phyloP scores from a whole-genome alignment of 2,113 vertebrate species.

The Alligator sinensis region DNA sequence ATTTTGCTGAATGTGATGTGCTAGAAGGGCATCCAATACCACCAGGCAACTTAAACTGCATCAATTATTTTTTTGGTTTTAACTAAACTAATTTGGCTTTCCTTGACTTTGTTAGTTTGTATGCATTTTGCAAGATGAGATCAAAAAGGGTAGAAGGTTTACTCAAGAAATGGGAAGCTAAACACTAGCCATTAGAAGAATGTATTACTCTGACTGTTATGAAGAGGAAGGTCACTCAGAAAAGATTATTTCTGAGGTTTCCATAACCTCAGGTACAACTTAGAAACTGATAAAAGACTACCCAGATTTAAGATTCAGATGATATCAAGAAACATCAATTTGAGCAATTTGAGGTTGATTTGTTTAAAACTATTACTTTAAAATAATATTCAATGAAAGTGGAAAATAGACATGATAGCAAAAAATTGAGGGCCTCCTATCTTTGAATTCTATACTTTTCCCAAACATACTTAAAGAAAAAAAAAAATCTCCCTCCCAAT shows the following conservation, averaged over 20 bases:
- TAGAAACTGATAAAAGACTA: background rate
- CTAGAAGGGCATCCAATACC: no score
- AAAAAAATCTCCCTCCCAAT: background rate
- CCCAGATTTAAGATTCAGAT: background rate
- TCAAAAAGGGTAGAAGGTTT: background rate
- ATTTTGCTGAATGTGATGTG: no score
- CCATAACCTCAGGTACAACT: background rate
- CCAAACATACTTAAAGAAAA: background rate
- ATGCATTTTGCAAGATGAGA: background rate
- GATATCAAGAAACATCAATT: background rate
- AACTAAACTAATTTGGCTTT: background rate
- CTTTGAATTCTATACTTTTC: background rate
- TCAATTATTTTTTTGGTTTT: no score
- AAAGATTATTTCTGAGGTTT: background rate
- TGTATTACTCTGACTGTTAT: background rate
- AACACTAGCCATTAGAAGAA: background rate
- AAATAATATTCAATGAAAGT: background rate
- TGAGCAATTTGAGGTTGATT: background rate
- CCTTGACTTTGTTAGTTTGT: background rate
- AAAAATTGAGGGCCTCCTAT: background rate
- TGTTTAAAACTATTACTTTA: background rate
- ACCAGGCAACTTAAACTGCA: no score
- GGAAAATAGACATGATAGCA: background rate
- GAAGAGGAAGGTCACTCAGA: background rate
- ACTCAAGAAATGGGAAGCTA: background rate